Evolutionary conservation across 2,888 invertebrate species (phyloP).

Genomic region (Lithophane socia): DNA sequence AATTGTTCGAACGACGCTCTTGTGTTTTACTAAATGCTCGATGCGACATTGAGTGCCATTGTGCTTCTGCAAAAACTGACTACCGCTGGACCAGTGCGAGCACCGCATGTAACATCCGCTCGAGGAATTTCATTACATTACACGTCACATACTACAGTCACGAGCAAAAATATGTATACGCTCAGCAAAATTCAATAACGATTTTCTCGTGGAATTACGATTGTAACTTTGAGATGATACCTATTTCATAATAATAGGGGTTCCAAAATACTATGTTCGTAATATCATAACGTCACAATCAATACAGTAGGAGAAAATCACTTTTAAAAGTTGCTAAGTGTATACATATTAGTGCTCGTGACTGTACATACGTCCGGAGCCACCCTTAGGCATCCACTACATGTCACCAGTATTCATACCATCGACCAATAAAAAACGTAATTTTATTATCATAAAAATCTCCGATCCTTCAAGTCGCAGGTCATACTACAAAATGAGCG

Average conservation of each 20-base stretch:
- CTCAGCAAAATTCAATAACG: no score
- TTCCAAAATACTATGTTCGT: no score
- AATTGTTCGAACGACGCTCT: conserved; percentile 43
- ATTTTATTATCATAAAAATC: conserved; percentile 56
- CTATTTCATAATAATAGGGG: no score
- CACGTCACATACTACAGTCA: conserved; percentile 24
- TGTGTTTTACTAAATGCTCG: conserved; percentile 54
- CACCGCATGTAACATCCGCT: conserved; percentile 26
- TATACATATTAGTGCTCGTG: no score
- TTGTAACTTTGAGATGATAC: no score
- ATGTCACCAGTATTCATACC: conserved; percentile 50
- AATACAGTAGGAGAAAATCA: no score
- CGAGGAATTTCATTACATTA: conserved; percentile 48
- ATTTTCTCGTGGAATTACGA: no score
- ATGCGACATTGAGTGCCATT: conserved; percentile 17
- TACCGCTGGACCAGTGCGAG: conserved; percentile 2
- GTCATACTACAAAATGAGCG: conserved; percentile 35
- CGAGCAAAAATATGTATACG: no score
- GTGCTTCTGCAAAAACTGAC: conserved; percentile 37
- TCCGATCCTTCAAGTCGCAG: conserved; percentile 37
- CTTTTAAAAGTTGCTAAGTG: no score
- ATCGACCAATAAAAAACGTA: conserved; percentile 38
- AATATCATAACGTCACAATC: no score
- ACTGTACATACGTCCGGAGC: conserved; percentile 14
- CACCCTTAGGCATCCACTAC: conserved; percentile 36